Base-by-base conservation (phyloP, 2,888 invertebrate species). In the Drosophila cognata region DNA sequence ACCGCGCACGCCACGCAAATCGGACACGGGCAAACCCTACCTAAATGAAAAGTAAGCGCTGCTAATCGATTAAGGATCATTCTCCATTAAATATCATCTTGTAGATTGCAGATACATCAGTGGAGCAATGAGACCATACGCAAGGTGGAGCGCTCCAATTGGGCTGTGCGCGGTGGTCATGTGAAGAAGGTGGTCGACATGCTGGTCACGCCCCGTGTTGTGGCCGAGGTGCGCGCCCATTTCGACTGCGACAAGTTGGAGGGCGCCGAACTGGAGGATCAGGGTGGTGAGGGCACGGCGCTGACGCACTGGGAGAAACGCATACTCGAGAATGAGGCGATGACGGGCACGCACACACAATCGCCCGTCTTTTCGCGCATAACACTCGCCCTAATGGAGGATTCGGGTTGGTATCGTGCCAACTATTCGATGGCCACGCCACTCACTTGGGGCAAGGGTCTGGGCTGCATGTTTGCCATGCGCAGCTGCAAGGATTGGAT, bases 271-370 rank as follows among this genome's bases (percentile, higher is more conserved):
- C 93, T 99, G 51, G 99, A 99, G 94, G 98, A 99, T 94, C 99
- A 99, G 94, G 99, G 99, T 0, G 98, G 98, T 21, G 98, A 99
- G 82, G 99, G 99, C 0, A 99, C 99, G 0, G 97, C 97, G 0
- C 94, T 99, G 52, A 99, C 99, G 0, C 99, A 99, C 92, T 99
- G 99, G 99, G 99, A 99, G 93, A 99, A 99, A 92, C 94, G 99
- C 63, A 96, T 99, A 2, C 98, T 99, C 92, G 99, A 99, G 97
- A 99, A 99, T 93, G 99, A 99, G 94, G 99, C 99, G 0, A 99
- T 99, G 99, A 99, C 99, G 0, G 99, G 99, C 2, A 99, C 99
- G 0, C 99, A 99, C 93, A 99, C 99, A 0, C 99, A 99, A 93
- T 98, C 99, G 94, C 98, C 99, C 0, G 98, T 98, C 0, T 99